Base-by-base conservation (phyloP, 2,113 vertebrate species). In the Hemiprocne comata region DNA sequence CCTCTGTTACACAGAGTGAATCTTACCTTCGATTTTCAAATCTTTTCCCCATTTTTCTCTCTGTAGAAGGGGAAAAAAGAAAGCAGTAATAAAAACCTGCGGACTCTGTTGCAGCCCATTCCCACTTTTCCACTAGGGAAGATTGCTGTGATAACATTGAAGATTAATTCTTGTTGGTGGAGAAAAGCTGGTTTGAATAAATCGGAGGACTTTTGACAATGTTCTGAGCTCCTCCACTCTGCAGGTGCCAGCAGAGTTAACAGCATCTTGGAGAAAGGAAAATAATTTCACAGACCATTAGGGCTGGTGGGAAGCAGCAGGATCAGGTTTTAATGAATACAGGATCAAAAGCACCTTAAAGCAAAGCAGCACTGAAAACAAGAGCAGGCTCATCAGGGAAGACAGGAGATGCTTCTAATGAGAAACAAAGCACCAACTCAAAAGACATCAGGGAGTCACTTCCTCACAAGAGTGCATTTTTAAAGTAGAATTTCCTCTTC, bases 261-360 rank as follows among this genome's bases (percentile, higher is more conserved):
- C 90, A 87, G 85, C 28, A 3, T n/a, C 92, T 85, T 53, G 25
- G 91, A 90, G 80, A 94, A 92, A 86, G 65, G 17, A 55, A 89
- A 88, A 86, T 91, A 62, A 76, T 95, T 85, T 95, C 93, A 25
- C 82, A 89, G 79, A 85, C 90, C 96, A 95, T 83, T 86, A 96
- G 94, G 94, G 90, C 90, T 96, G 93, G 94, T 90, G 80, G 86
- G 94, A 95, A 97, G 93, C 95, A 94, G 93, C 95, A 84, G 94
- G 96, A 95, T 94, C 70, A 74, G 82, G 83, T 92, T 97, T 97
- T 97, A 97, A 98, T 42, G 48, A 98, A 96, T 13, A n/a, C 25
- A 84, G 96, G 94, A 98, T 98, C 97, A 97, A 97, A 97, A 96
- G 97, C 89, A 95, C 94, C 93, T 91, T 95, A 94, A 97, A 97